Conservation (phyloP, 2,888 invertebrate genomes). For the Agrochola litura region DNA sequence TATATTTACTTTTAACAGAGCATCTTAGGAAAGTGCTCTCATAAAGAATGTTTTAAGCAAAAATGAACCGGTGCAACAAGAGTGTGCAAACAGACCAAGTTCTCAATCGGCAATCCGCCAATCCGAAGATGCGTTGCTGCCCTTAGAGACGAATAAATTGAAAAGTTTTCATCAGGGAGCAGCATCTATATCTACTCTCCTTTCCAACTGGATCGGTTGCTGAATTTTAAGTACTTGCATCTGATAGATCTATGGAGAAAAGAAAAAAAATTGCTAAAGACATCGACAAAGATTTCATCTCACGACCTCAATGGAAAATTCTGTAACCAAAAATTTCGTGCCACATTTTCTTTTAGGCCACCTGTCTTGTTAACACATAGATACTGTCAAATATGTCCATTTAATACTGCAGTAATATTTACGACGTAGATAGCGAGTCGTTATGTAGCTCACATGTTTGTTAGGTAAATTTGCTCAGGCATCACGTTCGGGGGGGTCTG, state of each 20-base stretch:
- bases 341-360: slow-evolving; percentile 18
- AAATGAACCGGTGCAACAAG: not conserved
- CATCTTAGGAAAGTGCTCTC: too few species aligned
- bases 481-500: slow-evolving; percentile 58
- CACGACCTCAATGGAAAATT: slow-evolving; percentile 40
- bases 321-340: slow-evolving; percentile 23
- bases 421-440: slow-evolving; percentile 48
- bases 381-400: slow-evolving; percentile 45
- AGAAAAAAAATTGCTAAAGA: not conserved
- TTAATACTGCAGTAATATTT: slow-evolving; percentile 33
- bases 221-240: not conserved
- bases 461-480: slow-evolving; percentile 34
- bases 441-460: slow-evolving; percentile 40
- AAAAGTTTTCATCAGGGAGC: not conserved
- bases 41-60: not conserved
- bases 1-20: not conserved
- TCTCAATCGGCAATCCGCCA: not conserved
- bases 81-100: not conserved
- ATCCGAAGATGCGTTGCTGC: not conserved
- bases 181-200: not conserved
- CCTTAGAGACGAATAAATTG: not conserved
- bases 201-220: not conserved
- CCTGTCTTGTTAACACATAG: slow-evolving; percentile 17
- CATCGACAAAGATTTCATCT: slow-evolving; percentile 4
- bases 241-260: not conserved